Evolutionary conservation across 2,888 invertebrate species (phyloP).

Genomic region (Villa cingulata): DNA sequence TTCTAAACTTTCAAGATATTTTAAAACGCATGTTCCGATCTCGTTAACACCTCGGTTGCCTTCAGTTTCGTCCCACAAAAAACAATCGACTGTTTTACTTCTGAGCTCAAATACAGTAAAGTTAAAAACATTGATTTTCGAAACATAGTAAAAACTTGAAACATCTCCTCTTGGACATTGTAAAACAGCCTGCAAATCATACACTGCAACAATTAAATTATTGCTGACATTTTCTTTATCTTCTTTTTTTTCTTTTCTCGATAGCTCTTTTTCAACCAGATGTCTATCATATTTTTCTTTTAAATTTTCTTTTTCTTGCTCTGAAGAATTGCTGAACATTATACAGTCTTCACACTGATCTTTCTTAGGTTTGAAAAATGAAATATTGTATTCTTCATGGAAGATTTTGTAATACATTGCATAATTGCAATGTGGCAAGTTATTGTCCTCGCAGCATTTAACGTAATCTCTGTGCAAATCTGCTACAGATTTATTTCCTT

Average conservation of each 20-base stretch:
- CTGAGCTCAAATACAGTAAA: constrained; percentile 22
- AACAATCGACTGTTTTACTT: constrained; percentile 17
- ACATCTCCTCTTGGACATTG: constrained; percentile 23
- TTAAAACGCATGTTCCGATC: constrained; percentile 24
- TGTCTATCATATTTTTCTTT: constrained; percentile 17
- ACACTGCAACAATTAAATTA: constrained; percentile 16
- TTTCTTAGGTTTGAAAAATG: constrained; percentile 4
- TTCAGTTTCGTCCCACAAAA: constrained; percentile 26
- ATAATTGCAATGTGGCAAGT: constrained; percentile 6
- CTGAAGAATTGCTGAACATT: constrained; percentile 2
- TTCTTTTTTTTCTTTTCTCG: too few relatives aligned
- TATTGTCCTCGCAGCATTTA: constrained; percentile 4
- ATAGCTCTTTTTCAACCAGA: constrained; percentile 17
- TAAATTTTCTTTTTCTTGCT: constrained; percentile 14
- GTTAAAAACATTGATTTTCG: constrained; percentile 22
- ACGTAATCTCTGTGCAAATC: constrained; percentile 7
- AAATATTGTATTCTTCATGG: constrained; percentile 3
- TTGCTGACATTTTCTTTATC: constrained; percentile 17
- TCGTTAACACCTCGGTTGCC: constrained; percentile 24
- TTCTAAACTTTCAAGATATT: constrained; percentile 19
- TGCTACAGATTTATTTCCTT: constrained; percentile 5
- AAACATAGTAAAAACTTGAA: constrained; percentile 22
- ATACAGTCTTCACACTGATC: constrained; percentile 8
- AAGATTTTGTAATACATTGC: constrained; percentile 2
- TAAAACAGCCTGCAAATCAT: constrained; percentile 22